Evolutionary conservation across 2,888 invertebrate genomes (phyloP).

Genomic region (Drosophila peninsularis): DNA sequence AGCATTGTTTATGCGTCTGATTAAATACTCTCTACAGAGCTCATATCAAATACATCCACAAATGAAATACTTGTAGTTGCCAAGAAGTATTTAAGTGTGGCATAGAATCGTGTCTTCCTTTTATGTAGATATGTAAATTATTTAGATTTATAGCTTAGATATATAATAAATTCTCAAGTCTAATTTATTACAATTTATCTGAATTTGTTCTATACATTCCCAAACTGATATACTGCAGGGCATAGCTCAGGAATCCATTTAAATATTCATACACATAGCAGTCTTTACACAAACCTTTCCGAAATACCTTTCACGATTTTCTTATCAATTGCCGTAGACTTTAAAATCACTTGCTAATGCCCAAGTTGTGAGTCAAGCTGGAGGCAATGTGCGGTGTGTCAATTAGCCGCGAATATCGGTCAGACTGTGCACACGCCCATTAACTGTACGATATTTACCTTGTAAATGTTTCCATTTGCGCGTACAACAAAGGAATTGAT

Average conservation of each 20-base stretch:
- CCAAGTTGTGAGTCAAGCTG: conserved; percentile 19
- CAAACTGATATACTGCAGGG: no score
- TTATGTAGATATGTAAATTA: neutral
- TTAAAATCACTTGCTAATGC: conserved; percentile 22
- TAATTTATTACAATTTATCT: neutral
- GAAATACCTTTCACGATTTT: conserved; percentile 1
- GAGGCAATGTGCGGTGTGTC: conserved; percentile 5
- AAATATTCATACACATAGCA: neutral
- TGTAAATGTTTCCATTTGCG: conserved; percentile 5
- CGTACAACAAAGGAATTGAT: conserved; percentile 45
- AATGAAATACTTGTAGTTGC: neutral
- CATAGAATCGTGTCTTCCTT: neutral
- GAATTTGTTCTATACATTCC: neutral
- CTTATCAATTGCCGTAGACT: conserved; percentile 37
- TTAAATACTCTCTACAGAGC: conserved; percentile 3
- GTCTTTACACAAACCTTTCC: no score
- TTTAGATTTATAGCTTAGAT: neutral
- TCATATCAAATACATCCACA: neutral
- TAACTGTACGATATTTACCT: conserved; percentile 10
- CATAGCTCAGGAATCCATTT: neutral
- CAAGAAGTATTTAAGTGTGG: no score
- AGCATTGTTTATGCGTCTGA: conserved; percentile 4
- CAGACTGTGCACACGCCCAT: conserved; percentile 12
- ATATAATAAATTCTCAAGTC: neutral
- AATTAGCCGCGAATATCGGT: conserved; percentile 39